phyloP scores from a whole-genome alignment of 2,888 invertebrate species.

The Rhimphoctona megacephalus region DNA sequence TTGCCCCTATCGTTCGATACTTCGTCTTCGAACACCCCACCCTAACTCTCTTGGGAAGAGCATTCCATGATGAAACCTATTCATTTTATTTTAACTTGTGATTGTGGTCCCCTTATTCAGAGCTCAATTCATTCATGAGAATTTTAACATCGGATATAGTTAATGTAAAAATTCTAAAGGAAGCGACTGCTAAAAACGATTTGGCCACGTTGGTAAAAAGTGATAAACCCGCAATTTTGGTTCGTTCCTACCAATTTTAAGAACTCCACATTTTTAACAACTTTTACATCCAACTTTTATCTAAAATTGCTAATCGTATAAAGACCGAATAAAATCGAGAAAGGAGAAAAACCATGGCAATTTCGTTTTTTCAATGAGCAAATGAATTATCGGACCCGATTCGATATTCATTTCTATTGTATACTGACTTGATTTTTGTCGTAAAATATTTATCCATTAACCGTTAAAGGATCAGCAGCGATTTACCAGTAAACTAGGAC shows the following conservation, averaged over 20 bases:
- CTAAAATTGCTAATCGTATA: neutral
- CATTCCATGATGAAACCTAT: constrained; percentile 81
- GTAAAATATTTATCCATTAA: neutral
- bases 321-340: neutral
- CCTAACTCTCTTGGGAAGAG: constrained; percentile 75
- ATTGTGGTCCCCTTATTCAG: constrained; percentile 37
- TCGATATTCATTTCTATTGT: neutral
- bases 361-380: neutral
- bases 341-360: neutral
- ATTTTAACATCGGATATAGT: constrained; percentile 9
- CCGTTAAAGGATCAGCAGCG: neutral
- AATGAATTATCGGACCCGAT: neutral
- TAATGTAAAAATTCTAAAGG: neutral
- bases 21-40: constrained; percentile 34
- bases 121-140: constrained; percentile 10
- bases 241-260: neutral
- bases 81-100: constrained; percentile 75
- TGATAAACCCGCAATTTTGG: neutral
- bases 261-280: neutral
- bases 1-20: constrained; percentile 71
- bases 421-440: neutral
- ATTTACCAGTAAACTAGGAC: neutral
- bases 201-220: neutral
- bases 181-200: neutral
- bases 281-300: neutral